These are phyloP conservation scores for Clupea harengus DNA, from an alignment of 2,113 vertebrate species.

Conservation along the genomic window DNA sequence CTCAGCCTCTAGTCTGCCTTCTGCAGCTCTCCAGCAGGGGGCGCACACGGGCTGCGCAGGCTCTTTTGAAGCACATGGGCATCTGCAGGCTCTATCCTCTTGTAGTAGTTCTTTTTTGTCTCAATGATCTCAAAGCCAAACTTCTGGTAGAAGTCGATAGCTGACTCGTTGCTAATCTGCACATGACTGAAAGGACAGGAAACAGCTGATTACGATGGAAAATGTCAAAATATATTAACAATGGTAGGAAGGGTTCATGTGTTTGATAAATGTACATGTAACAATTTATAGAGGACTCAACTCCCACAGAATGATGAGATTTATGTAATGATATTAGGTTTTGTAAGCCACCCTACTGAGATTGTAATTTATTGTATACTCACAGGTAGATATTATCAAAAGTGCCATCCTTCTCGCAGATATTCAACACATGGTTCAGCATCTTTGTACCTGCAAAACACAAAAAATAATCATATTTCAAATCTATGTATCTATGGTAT, in stretches of 20 bases:
- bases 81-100: slow-evolving; percentile 99
- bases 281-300: no score
- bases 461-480: neutral
- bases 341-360: no score
- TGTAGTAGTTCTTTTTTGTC: slow-evolving; percentile 99
- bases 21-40: slow-evolving; percentile 85
- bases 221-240: neutral
- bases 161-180: slow-evolving; percentile 99
- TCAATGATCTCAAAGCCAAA: slow-evolving; percentile 99
- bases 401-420: slow-evolving; percentile 99
- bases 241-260: neutral
- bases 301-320: no score
- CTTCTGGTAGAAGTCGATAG: slow-evolving; percentile 98
- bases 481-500: neutral
- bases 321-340: no score
- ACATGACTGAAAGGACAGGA: slow-evolving; percentile 80
- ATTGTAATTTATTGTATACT: slow-evolving; percentile 62
- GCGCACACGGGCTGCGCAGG: slow-evolving; percentile 81
- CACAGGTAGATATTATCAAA: slow-evolving; percentile 99
- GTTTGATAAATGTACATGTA: neutral
- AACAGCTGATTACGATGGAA: neutral
- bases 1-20: slow-evolving; percentile 74
- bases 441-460: slow-evolving; percentile 90
- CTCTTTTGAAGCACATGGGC: slow-evolving; percentile 98
- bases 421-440: slow-evolving; percentile 99